These are phyloP conservation scores for Rhegmatorhina hoffmannsi DNA, from an alignment of 2,113 vertebrate genomes.

Conservation along the genomic window DNA sequence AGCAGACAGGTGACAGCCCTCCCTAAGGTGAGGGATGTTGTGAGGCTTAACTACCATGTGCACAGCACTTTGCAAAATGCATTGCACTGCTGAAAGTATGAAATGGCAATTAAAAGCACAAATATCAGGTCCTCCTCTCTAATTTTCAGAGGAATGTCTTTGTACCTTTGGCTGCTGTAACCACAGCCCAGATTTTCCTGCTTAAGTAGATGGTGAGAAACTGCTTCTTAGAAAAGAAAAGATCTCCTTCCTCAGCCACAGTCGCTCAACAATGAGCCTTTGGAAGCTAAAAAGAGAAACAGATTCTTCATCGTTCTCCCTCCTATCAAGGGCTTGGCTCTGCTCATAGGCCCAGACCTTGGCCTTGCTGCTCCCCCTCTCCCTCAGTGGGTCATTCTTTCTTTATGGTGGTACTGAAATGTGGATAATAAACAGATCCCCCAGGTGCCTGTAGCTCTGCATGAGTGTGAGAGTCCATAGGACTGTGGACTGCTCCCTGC, in stretches of 20 bases:
- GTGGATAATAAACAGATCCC: background rate
- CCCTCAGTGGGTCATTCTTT: background rate
- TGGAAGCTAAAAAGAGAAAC: background rate
- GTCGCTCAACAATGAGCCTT: background rate
- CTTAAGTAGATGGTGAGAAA: conserved; percentile 6
- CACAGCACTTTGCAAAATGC: background rate
- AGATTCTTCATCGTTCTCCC: background rate
- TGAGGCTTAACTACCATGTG: background rate
- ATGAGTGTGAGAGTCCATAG: background rate
- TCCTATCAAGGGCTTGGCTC: background rate
- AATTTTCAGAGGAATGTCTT: conserved; percentile 54
- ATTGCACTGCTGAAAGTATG: background rate
- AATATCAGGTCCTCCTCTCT: conserved; percentile 29
- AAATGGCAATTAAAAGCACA: conserved; percentile 43
- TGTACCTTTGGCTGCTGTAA: background rate
- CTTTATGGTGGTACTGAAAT: background rate
- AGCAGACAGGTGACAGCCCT: background rate
- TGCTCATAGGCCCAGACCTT: background rate
- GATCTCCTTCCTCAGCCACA: background rate
- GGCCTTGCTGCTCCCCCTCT: background rate
- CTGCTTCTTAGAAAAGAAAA: background rate
- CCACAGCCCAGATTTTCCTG: background rate
- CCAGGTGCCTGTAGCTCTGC: background rate
- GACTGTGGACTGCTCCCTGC: background rate
- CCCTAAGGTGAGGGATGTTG: background rate